These are phyloP conservation scores for Schizotus pectinicornis DNA, from an alignment of 2,888 invertebrate genomes.

Conservation along the genomic window DNA sequence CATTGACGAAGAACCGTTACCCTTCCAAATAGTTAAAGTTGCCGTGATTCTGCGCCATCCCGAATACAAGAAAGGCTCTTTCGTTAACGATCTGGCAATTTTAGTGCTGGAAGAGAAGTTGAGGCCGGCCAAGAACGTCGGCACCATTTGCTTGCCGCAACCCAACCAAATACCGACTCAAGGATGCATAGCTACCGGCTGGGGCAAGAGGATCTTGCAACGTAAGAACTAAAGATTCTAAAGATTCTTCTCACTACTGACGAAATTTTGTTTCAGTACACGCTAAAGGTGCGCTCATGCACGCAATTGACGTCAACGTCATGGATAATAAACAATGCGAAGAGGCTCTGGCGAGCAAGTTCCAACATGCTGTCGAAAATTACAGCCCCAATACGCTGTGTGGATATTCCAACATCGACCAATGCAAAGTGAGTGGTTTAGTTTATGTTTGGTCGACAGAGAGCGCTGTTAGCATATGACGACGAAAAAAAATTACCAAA, in stretches of 20 bases:
- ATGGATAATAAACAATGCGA: conserved; percentile 69
- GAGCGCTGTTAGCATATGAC: no score
- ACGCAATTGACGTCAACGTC: conserved; percentile 72
- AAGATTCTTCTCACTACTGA: no score
- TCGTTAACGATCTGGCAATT: conserved; percentile 74
- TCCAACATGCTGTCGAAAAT: conserved; percentile 64
- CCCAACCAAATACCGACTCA: conserved; percentile 65
- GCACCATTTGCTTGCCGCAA: conserved; percentile 73
- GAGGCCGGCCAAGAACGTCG: conserved; percentile 72
- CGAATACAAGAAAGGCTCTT: conserved; percentile 65
- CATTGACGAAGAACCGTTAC: conserved; percentile 78
- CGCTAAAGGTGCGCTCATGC: conserved; percentile 76
- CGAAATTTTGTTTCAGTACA: conserved; percentile 65
- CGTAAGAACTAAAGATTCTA: no score
- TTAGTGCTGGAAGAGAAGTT: conserved; percentile 70
- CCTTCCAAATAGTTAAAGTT: conserved; percentile 79
- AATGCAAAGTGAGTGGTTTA: conserved; percentile 72
- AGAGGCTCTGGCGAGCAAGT: conserved; percentile 63
- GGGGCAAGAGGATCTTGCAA: conserved; percentile 81
- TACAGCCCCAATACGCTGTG: conserved; percentile 73
- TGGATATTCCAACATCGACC: conserved; percentile 71
- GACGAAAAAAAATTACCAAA: no score
- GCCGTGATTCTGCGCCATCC: conserved; percentile 75
- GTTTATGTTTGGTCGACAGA: no score
- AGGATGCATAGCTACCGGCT: conserved; percentile 80